Percentiles rank a stretch among this genome's conserved stretches.
Evolutionary conservation across 23 tunicate genomes (phyloP).

Genomic region (Ascidia mentula): DNA sequence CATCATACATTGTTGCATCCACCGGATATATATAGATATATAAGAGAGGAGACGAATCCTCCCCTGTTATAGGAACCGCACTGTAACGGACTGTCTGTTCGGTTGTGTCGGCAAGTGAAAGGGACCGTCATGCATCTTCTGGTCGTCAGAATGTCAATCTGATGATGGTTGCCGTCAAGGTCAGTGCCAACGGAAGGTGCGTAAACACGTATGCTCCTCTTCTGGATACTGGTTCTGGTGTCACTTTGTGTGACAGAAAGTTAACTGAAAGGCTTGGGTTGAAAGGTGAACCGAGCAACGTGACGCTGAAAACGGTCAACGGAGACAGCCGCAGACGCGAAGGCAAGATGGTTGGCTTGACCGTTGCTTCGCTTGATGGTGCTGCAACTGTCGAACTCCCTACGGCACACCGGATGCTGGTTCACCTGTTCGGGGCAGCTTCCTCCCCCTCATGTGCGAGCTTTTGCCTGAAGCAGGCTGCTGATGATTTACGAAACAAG

Average conservation of each 20-base stretch:
- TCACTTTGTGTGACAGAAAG: not conserved
- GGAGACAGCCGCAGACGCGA: conserved; percentile 5
- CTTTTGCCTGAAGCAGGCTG: conserved; percentile 13
- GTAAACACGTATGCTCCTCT: not conserved
- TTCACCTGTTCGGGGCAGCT: not conserved
- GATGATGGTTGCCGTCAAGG: conserved; percentile 8
- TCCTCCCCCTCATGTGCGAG: too few relatives aligned
- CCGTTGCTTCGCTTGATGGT: conserved; percentile 5
- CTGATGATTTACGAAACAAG: conserved; percentile 2
- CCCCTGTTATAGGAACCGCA: not conserved
- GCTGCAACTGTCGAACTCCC: not conserved
- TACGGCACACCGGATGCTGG: too few relatives aligned
- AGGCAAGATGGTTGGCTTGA: not conserved
- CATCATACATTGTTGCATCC: conserved; percentile 15
- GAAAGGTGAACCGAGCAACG: not conserved
- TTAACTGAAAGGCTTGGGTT: not conserved
- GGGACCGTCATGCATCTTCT: not conserved
- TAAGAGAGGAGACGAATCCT: not conserved
- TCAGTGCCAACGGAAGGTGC: not conserved
- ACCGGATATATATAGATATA: too few relatives aligned
- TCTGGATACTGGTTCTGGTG: too few relatives aligned
- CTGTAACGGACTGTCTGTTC: conserved; percentile 3
- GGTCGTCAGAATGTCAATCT: not conserved
- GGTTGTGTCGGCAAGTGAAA: conserved; percentile 3
- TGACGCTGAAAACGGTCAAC: not conserved